phyloP scores from a whole-genome alignment of 2,113 vertebrate species.

The Sinocyclocheilus grahami region DNA sequence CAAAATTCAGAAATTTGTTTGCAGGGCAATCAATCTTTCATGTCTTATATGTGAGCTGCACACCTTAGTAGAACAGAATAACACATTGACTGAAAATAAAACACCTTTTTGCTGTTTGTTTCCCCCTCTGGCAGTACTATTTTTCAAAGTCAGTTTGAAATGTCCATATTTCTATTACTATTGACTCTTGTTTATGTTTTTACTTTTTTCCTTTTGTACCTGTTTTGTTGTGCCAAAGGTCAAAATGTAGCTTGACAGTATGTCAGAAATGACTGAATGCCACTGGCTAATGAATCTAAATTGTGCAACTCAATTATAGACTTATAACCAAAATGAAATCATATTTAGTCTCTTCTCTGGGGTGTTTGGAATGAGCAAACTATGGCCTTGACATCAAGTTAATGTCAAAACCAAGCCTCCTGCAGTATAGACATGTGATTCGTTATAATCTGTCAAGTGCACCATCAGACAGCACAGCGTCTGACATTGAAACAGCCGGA shows the following conservation, averaged over 20 bases:
- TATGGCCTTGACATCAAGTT: neutral
- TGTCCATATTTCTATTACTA: conserved; percentile 1
- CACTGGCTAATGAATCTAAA: neutral
- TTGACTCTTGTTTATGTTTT: conserved; percentile 7
- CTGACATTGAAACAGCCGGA: conserved; percentile 35
- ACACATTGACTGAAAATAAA: neutral
- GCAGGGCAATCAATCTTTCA: neutral
- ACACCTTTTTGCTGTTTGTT: neutral
- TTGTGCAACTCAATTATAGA: neutral
- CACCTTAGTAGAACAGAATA: neutral
- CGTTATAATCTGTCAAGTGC: conserved; percentile 7
- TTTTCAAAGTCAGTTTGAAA: conserved; percentile 11
- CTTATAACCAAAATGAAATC: neutral
- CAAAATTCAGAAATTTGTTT: neutral
- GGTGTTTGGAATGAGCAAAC: neutral
- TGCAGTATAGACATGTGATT: conserved; percentile 10
- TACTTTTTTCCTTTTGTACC: neutral
- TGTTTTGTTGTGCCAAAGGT: conserved; percentile 19
- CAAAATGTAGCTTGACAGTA: neutral
- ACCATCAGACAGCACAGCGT: conserved; percentile 27
- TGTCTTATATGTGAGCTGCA: conserved; percentile 7
- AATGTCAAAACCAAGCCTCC: neutral
- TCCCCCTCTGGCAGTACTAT: neutral
- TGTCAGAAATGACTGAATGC: neutral
- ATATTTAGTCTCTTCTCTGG: neutral